Conservation (phyloP, 2,113 vertebrate genomes). For the Helogale parvula region DNA sequence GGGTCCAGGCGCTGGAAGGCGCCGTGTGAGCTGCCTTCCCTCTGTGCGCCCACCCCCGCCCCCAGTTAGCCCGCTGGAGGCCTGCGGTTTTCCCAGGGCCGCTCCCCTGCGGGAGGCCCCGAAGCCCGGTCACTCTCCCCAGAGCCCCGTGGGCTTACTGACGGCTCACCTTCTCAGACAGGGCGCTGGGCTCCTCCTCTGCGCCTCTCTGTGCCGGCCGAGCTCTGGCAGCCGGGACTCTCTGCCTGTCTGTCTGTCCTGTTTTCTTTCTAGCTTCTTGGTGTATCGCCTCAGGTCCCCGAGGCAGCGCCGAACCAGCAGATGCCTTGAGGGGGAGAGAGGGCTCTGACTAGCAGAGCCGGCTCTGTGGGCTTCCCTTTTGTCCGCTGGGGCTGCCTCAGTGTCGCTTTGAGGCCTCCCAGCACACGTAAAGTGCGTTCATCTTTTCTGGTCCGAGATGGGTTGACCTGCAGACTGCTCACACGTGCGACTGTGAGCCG, state of each 20-base stretch:
- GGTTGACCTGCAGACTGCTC: no score
- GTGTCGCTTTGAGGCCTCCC: neutral
- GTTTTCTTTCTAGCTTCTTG: neutral
- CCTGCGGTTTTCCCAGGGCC: neutral
- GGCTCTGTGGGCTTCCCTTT: neutral
- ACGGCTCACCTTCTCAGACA: neutral
- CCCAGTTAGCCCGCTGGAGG: neutral
- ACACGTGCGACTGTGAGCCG: neutral
- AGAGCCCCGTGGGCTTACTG: fast-evolving
- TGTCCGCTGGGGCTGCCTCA: neutral
- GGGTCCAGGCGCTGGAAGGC: neutral
- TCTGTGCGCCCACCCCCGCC: fast-evolving
- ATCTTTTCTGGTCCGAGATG: neutral
- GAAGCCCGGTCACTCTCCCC: neutral
- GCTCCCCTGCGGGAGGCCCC: neutral
- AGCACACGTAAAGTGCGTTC: neutral
- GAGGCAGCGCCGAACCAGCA: neutral
- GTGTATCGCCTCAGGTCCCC: neutral
- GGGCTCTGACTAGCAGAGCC: neutral
- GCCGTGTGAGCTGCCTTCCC: neutral
- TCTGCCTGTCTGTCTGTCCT: neutral
- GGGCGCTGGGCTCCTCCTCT: neutral
- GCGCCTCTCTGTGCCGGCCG: neutral
- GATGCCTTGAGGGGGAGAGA: neutral
- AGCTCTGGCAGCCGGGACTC: neutral